Base-by-base conservation (phyloP, 2,888 invertebrate genomes). In the Oegoconia quadripuncta region DNA sequence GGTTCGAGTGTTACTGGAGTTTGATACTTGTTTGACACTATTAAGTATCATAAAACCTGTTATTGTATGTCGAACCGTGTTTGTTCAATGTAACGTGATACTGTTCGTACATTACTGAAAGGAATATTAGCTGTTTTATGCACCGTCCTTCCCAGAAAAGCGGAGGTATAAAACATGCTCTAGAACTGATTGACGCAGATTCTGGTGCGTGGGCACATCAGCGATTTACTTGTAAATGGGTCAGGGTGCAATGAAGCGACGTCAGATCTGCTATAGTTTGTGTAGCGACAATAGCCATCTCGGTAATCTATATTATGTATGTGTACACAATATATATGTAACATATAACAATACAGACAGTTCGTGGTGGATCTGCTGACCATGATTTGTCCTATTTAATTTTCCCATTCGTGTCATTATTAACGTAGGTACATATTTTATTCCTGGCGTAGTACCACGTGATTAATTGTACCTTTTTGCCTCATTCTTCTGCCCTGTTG, bases 171-270 rank as follows among this genome's bases (percentile, higher is more conserved):
- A 57, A 64, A 54, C 43, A 35, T 46, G 49, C 56, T 56, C 46
- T 58, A 54, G 56, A 57, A 48, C 54, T 58, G 56, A 55, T 64
- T 72, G 70, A 77, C 72, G 71, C 56, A 64, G 63, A 63, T 56
- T 54, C 37, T 39, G 52, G 42, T 71, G 76, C 75, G 82, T 79
- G 64, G 80, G 83, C 72, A 78, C 76, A 74, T 50, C 57, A 55
- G 57, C 71, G 72, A 74, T 79, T 76, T 74, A 41, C 62, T 72
- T 62, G 60, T 59, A 80, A 77, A 82, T 79, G 61, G 82, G 83
- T 80, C 83, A 82, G 68, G 82, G 83, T 55, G 52, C 62, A 63
- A 61, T 61, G 57, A 59, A 56, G 49, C 55, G 62, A 58, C 55
- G 53, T 52, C 50, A 43, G 44, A 56, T 45, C 45, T 44, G 49